phyloP scores from a whole-genome alignment of 2,888 invertebrate genomes.

The Glaucopsyche alexis region DNA sequence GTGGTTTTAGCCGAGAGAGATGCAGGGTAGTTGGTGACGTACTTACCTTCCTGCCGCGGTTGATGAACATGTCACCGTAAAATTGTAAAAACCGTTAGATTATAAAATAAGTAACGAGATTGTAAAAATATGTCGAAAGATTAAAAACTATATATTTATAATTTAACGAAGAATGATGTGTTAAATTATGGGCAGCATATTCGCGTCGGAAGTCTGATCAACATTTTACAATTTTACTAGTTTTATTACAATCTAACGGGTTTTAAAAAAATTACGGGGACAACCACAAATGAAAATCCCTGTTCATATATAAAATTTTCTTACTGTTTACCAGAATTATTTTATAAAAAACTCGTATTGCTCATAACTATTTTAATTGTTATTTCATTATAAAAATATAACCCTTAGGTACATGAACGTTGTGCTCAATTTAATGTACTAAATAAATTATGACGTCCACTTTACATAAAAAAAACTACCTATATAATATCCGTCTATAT shows the following conservation, averaged over 20 bases:
- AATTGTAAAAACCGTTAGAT: too few species aligned
- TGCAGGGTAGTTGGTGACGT: slow-evolving; percentile 56
- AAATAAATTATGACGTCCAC: slow-evolving; percentile 27
- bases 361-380: not conserved
- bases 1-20: slow-evolving; percentile 52
- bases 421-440: slow-evolving; percentile 27
- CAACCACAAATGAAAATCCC: not conserved
- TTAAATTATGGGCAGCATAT: too few species aligned
- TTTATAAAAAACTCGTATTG: not conserved
- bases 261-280: too few species aligned
- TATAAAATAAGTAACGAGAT: too few species aligned
- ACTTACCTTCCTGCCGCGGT: not conserved
- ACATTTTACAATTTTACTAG: too few species aligned
- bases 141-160: too few species aligned
- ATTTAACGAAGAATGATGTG: too few species aligned
- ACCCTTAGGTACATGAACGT: not conserved
- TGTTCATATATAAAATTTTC: not conserved
- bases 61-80: too few species aligned
- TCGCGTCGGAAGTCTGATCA: too few species aligned
- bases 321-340: not conserved
- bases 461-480: slow-evolving; percentile 6
- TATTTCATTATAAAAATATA: slow-evolving; percentile 14
- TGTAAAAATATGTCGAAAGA: too few species aligned
- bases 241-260: too few species aligned
- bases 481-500: slow-evolving; percentile 22